These are phyloP conservation scores for Isoperla grammatica DNA, from an alignment of 2,888 invertebrate species.

Conservation along the genomic window DNA sequence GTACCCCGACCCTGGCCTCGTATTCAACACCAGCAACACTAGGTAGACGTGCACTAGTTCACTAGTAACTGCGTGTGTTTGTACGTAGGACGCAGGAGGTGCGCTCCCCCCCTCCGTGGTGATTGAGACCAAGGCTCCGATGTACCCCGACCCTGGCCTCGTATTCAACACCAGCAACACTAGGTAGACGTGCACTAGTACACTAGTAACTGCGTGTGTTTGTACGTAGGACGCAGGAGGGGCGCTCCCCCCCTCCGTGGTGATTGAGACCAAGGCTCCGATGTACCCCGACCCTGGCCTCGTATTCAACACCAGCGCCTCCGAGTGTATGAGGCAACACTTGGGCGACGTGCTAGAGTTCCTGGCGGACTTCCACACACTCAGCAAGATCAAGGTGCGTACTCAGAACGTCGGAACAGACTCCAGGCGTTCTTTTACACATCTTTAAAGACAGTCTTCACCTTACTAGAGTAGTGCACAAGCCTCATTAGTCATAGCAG, in stretches of 20 bases:
- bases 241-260: constrained; percentile 69
- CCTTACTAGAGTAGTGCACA: too few relatives aligned
- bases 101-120: constrained; percentile 71
- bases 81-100: constrained; percentile 74
- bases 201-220: constrained; percentile 12
- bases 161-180: constrained; percentile 75
- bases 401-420: too few relatives aligned
- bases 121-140: constrained; percentile 51
- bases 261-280: constrained; percentile 52
- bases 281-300: constrained; percentile 44
- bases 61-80: too few relatives aligned
- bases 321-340: constrained; percentile 91
- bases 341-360: constrained; percentile 91
- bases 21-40: constrained; percentile 72
- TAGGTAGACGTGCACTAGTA: constrained; percentile 84
- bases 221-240: constrained; percentile 74
- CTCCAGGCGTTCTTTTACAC: constrained; percentile 3
- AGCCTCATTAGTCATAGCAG: too few relatives aligned
- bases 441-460: too few relatives aligned
- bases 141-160: constrained; percentile 42
- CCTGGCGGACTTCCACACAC: constrained; percentile 90
- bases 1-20: constrained; percentile 44
- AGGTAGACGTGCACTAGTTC: too few relatives aligned
- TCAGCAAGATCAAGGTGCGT: constrained; percentile 92
- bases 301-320: constrained; percentile 74